phyloP scores from a whole-genome alignment of 2,113 vertebrate species.

The Proterorhinus semilunaris region DNA sequence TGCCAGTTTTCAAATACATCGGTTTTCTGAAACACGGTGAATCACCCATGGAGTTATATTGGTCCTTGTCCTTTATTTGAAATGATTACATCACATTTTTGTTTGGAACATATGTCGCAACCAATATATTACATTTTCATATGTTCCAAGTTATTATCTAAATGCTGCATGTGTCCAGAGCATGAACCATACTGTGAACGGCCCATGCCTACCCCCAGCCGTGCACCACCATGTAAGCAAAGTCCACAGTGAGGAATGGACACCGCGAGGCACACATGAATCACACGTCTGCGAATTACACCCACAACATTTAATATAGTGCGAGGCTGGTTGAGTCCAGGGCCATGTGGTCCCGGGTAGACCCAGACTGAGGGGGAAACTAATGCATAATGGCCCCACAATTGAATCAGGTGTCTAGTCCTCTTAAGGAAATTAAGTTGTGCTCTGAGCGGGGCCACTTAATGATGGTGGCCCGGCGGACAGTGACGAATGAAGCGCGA shows the following conservation, averaged over 20 bases:
- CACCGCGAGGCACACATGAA: constrained; percentile 69
- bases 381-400: constrained; percentile 84
- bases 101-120: too few species aligned
- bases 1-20: too few species aligned
- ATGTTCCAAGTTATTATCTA: too few species aligned
- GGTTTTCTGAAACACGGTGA: too few species aligned
- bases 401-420: constrained; percentile 99
- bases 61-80: too few species aligned
- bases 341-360: constrained; percentile 78
- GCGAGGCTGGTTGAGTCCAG: constrained; percentile 71
- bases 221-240: constrained; percentile 28
- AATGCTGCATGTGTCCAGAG: constrained; percentile 1
- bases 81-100: too few species aligned
- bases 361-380: constrained; percentile 70
- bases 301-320: constrained; percentile 83
- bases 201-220: background rate
- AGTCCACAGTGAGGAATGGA: constrained; percentile 54
- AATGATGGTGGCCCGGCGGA: constrained; percentile 89
- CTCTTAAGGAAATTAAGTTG: constrained; percentile 99
- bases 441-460: constrained; percentile 88
- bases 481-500: constrained; percentile 95
- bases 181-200: constrained; percentile 37
- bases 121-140: too few species aligned
- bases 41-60: too few species aligned
- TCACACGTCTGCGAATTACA: constrained; percentile 79